Conservation (phyloP, 2,113 vertebrate genomes). For the Leucosticte australis region DNA sequence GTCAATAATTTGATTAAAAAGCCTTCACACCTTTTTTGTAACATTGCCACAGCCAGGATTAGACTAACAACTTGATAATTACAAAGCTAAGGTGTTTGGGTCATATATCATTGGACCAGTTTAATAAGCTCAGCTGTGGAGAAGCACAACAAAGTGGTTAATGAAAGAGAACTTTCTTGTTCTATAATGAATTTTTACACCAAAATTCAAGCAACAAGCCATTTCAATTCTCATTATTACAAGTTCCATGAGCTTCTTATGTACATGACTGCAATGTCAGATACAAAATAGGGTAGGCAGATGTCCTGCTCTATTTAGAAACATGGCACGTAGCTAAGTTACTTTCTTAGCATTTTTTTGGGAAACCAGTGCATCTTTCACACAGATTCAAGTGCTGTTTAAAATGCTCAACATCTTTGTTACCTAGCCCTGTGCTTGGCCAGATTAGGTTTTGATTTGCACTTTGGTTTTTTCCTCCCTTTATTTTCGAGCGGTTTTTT, state of each 20-base stretch:
- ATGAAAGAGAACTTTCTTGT: neutral
- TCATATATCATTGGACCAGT: neutral
- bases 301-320: neutral
- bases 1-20: neutral
- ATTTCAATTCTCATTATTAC: neutral
- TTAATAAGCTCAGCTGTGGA: neutral
- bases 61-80: neutral
- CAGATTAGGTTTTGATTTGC: neutral
- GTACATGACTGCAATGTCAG: neutral
- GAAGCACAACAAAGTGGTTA: neutral
- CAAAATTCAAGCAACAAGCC: neutral
- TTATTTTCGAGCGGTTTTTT: neutral
- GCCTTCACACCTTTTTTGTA: neutral
- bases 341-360: neutral
- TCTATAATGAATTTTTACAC: neutral
- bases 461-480: neutral
- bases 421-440: neutral
- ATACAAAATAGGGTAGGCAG: neutral
- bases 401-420: neutral
- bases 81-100: neutral
- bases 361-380: neutral
- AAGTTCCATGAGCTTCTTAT: neutral
- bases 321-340: neutral
- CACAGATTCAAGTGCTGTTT: neutral
- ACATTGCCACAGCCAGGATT: neutral